A percentile compares a stretch with the other conserved stretches of the same genome.
Conservation (phyloP, 37 sponge, comb jelly and placozoan genomes). For the Cliona cf. orientalis region DNA sequence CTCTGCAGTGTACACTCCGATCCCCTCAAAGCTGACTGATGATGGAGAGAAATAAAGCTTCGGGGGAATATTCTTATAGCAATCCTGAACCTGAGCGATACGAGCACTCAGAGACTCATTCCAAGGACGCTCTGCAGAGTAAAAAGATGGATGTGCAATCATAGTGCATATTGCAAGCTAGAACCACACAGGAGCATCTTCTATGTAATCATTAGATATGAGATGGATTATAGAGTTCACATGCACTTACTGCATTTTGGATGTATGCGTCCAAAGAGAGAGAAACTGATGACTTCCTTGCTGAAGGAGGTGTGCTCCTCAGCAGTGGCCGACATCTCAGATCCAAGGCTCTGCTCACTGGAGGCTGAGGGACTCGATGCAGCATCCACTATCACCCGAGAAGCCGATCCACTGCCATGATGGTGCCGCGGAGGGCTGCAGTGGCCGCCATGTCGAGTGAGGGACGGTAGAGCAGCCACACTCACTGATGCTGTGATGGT, state of each 20-base stretch:
- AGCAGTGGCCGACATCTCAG: background rate
- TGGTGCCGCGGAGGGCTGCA: no score
- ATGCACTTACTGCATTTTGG: constrained; percentile 23
- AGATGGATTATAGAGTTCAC: background rate
- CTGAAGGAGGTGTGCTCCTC: constrained; percentile 22
- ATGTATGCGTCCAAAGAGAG: constrained; percentile 52
- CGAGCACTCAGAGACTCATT: constrained; percentile 27
- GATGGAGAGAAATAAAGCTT: constrained; percentile 56
- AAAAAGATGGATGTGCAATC: no score
- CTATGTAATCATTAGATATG: background rate
- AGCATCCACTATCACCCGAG: no score
- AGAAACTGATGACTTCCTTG: constrained; percentile 48
- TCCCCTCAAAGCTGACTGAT: constrained; percentile 35
- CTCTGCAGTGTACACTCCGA: constrained; percentile 57
- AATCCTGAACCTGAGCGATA: constrained; percentile 36
- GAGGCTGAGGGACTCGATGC: no score
- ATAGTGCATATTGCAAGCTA: no score
- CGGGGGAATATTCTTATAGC: constrained; percentile 55
- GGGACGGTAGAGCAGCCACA: no score
- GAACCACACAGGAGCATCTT: background rate
- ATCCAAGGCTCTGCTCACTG: no score
- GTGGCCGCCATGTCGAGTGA: no score
- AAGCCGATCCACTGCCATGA: no score
- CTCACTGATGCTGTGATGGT: no score
- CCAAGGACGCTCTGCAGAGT: constrained; percentile 43